Base-by-base conservation (phyloP, 1,140 invertebrate species). In the Odontomachus brunneus region DNA sequence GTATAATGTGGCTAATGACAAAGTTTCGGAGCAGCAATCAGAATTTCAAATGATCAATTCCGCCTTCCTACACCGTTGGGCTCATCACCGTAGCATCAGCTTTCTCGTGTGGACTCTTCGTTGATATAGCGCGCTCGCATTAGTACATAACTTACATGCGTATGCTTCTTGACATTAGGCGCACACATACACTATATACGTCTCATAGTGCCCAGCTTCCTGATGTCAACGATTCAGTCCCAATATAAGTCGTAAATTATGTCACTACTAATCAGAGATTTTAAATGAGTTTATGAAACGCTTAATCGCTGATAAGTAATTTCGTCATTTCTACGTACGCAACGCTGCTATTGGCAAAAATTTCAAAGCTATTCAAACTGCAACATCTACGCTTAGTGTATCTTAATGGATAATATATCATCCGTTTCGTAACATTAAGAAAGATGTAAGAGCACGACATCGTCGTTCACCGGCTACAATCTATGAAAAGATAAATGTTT, bases 71-170 rank as follows among this genome's bases (percentile, higher is more conserved):
- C 84, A 84, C 73, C 74, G 66, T 80, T 84, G 87, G 51, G 62
- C 22, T 83, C 22, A 60, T 83, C 83, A 72, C 49, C 24, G 5
- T 85, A 73, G 71, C 72, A 76, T 84, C 86, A 76, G 72, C 88
- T 90, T 90, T 90, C 89, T 88, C 88, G 44, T 75, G 73, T 69
- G 29, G 62, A 60, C 57, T 59, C n/a, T 38, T 26, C 12, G 44
- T 4, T 51, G 48, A 33, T 84, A 63, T 24, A 73, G 22, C 19
- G 69, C 59, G 24, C 17, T 60, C 48, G 33, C 57, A 22, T 48
- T 65, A 59, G 85, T 78, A 84, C 66, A 74, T 82, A 82, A 44
- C 38, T 59, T 65, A 65, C 57, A 60, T 33, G 14, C 26, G 12
- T 49, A 19, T 19, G 3, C 24, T 62, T 26, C 24, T 69, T 44